Conservation (phyloP, 2,888 invertebrate species). For the Drosophila stalkeri region DNA sequence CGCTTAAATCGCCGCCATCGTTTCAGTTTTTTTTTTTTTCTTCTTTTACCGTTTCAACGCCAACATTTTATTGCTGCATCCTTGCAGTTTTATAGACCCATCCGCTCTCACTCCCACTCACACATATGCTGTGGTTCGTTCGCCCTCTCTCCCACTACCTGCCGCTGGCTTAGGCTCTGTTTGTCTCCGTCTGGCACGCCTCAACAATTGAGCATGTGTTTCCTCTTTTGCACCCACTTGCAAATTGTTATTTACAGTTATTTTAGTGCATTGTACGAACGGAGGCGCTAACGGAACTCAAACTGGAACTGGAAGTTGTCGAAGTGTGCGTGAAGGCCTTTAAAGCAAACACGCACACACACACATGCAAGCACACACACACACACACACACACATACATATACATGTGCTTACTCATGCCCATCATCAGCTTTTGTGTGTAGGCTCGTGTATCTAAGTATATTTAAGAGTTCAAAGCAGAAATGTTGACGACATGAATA, state of each 20-base stretch:
- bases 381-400: not conserved
- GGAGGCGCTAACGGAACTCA: slow-evolving; percentile 50
- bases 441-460: slow-evolving; percentile 37
- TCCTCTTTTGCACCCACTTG: slow-evolving; percentile 68
- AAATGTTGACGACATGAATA: slow-evolving; percentile 50
- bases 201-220: slow-evolving; percentile 59
- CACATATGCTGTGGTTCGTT: not conserved
- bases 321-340: slow-evolving; percentile 43
- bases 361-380: not conserved
- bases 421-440: slow-evolving; percentile 7
- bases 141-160: not conserved
- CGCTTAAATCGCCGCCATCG: slow-evolving; percentile 52
- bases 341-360: slow-evolving; percentile 29
- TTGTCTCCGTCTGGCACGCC: slow-evolving; percentile 53
- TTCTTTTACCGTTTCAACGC: slow-evolving; percentile 48
- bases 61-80: slow-evolving; percentile 77
- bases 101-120: slow-evolving; percentile 49
- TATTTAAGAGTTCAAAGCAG: slow-evolving; percentile 62
- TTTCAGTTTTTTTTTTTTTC: slow-evolving; percentile 10
- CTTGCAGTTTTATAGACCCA: slow-evolving; percentile 77
- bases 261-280: slow-evolving; percentile 73
- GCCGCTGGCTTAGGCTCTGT: slow-evolving; percentile 7
- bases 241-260: slow-evolving; percentile 82
- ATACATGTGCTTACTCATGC: slow-evolving; percentile 24
- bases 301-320: slow-evolving; percentile 43